A percentile compares a stretch with the other conserved stretches of the same genome.
These are phyloP conservation scores for Drosophila watanabei DNA, from an alignment of 1,140 invertebrate genomes.

Conservation along the genomic window DNA sequence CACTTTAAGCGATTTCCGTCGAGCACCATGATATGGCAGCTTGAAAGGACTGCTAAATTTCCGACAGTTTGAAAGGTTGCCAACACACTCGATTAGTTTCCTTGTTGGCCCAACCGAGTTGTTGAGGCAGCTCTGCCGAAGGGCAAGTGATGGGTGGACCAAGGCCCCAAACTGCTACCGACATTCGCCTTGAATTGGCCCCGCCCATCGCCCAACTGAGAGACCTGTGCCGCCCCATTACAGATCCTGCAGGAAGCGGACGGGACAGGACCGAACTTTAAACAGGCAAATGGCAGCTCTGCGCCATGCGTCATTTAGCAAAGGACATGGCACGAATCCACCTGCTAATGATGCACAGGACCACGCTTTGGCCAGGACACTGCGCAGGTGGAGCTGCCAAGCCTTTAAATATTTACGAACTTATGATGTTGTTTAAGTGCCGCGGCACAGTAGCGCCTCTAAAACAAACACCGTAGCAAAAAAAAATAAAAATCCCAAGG, in stretches of 20 bases:
- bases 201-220: neutral
- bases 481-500: too few species aligned
- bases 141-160: slow-evolving; percentile 22
- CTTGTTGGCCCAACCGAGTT: slow-evolving; percentile 51
- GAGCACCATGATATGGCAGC: slow-evolving; percentile 24
- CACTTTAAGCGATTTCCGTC: slow-evolving; percentile 16
- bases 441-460: neutral
- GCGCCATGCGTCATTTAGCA: slow-evolving; percentile 72
- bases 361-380: slow-evolving; percentile 16
- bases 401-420: slow-evolving; percentile 64
- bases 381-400: slow-evolving; percentile 14
- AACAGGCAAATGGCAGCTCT: slow-evolving; percentile 67
- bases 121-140: slow-evolving; percentile 22
- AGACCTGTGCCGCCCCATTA: neutral
- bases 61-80: slow-evolving; percentile 54
- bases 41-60: slow-evolving; percentile 45
- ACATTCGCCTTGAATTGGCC: slow-evolving; percentile 29
- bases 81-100: slow-evolving; percentile 59
- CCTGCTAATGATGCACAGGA: slow-evolving; percentile 51
- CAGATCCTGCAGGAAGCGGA: neutral
- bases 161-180: slow-evolving; percentile 9
- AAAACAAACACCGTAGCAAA: too few species aligned
- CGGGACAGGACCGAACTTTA: slow-evolving; percentile 35
- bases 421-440: slow-evolving; percentile 60
- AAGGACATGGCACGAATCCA: slow-evolving; percentile 23